Evolutionary conservation across 1,140 invertebrate genomes (phyloP).

Genomic region (Choristoneura fumiferana): DNA sequence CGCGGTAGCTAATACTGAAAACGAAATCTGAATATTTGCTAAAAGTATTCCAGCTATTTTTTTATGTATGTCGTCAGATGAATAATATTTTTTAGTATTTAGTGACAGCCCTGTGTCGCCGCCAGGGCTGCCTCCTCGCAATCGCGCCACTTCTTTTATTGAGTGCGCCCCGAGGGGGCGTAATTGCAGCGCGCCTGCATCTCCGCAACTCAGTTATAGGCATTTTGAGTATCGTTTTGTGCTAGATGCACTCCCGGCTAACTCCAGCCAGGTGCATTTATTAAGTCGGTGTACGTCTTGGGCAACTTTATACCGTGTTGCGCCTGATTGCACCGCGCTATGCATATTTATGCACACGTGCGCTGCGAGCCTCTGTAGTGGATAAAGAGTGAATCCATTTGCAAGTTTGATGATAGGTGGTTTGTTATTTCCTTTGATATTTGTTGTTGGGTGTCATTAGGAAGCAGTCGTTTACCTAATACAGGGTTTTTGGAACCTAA

Average conservation of each 20-base stretch:
- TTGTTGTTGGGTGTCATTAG: background rate
- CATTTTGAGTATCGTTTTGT: constrained; percentile 39
- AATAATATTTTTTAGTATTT: background rate
- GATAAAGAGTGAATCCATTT: background rate
- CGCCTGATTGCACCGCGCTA: constrained; percentile 4
- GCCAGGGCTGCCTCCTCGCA: constrained; percentile 34
- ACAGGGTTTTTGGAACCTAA: too few relatives aligned
- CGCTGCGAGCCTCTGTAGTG: background rate
- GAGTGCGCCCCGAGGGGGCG: constrained; percentile 45
- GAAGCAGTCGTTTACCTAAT: too few relatives aligned
- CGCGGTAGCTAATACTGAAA: too few relatives aligned
- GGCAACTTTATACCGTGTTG: too few relatives aligned
- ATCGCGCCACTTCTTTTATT: constrained; percentile 48
- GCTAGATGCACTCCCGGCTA: background rate
- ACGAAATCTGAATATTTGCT: too few relatives aligned
- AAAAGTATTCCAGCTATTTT: too few relatives aligned
- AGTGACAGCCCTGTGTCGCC: constrained; percentile 31
- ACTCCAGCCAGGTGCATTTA: background rate
- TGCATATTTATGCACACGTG: constrained; percentile 16
- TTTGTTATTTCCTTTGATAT: constrained; percentile 12
- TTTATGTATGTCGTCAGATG: too few relatives aligned
- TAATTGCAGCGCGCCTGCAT: constrained; percentile 48
- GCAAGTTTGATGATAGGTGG: background rate
- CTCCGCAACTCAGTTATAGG: constrained; percentile 45
- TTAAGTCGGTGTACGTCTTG: too few relatives aligned